A percentile compares a stretch with the other conserved stretches of the same genome.
These are phyloP conservation scores for Taphrorychus bicolor DNA, from an alignment of 2,888 invertebrate genomes.

Conservation along the genomic window DNA sequence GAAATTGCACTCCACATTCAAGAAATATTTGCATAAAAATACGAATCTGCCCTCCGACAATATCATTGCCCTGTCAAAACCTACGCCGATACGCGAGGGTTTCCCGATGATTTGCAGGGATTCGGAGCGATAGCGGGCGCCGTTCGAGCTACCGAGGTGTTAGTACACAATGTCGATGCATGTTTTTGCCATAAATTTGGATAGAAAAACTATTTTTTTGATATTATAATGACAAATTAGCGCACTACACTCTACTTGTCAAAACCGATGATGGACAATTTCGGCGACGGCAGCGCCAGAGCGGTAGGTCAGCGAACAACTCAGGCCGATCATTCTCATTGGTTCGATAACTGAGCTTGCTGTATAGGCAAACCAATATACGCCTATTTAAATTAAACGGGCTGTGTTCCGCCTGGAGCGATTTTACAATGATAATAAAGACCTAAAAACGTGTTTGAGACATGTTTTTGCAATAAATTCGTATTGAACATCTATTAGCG, in stretches of 20 bases:
- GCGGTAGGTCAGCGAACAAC: not conserved
- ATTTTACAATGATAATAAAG: too few species aligned
- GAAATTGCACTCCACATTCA: conserved; percentile 60
- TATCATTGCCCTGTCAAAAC: conserved; percentile 60
- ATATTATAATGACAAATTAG: conserved; percentile 51
- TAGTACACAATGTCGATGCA: not conserved
- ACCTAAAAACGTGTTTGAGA: too few species aligned
- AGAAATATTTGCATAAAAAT: conserved; percentile 52
- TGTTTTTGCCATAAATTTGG: not conserved
- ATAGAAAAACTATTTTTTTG: conserved; percentile 43
- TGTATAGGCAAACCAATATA: not conserved
- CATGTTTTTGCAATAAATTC: too few species aligned
- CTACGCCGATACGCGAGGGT: conserved; percentile 43
- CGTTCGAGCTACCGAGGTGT: not conserved
- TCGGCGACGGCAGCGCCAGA: not conserved
- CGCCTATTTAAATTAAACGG: too few species aligned
- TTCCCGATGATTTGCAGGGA: not conserved
- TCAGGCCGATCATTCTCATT: not conserved
- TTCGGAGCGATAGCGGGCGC: not conserved
- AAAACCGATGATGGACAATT: conserved; percentile 42
- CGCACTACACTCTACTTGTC: conserved; percentile 54
- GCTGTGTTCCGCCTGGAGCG: too few species aligned
- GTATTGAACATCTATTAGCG: too few species aligned
- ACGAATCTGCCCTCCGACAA: conserved; percentile 53
- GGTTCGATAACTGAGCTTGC: not conserved